Base-by-base conservation (phyloP, 2,888 invertebrate genomes). In the Eudasyphora cyanicolor region DNA sequence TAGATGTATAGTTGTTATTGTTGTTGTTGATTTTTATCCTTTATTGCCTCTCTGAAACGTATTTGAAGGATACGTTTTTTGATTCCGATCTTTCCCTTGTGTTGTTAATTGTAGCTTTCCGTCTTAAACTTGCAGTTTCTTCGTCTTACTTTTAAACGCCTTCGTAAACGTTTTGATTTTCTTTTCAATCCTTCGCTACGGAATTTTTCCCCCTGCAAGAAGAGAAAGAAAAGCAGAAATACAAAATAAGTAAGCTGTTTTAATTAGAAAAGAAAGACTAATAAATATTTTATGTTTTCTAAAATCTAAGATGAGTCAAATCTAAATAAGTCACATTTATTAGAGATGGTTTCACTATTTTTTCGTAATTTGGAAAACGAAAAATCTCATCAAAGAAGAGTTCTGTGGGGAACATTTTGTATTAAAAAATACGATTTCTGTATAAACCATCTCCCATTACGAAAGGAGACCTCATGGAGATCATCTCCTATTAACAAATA, bases 41-140 rank as follows among this genome's bases (percentile, higher is more conserved):
- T 69, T 51, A 14, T 35, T 45, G 67, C 54, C 21, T 45, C 27
- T 64, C 29, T 24, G 24, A 17, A 17, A 35, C 42, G 64, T 64
- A 21, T 8, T 38, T 57, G 12, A 14, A 1, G 24, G 78, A 45
- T 54, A 49, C 60, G 62, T 29, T 42, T 62, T 42, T 14, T 27
- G 42, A 8, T 27, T 42, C 17, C 38, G 42, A 8, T 27, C n/a
- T 49, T n/a, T 49, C 14, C 69, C n/a, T 24, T 42, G 24, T 70
- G 45, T 32, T 60, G 21, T 35, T 77, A n/a, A 19, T 42, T 54
- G 57, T 54, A 14, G 29, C 67, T 73, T 70, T 69, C 82, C 77
- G 75, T 82, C 75, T 76, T 82, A 79, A 79, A 82, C 79, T 83
- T 84, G 80, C 83, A 83, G 79, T 82, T 85, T 82, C 84, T 83